A percentile compares a stretch with the other conserved stretches of the same genome.
Evolutionary conservation across 2,797 vertebrate species (phyloP).

Genomic region (Acrocephalus scirpaceus): DNA sequence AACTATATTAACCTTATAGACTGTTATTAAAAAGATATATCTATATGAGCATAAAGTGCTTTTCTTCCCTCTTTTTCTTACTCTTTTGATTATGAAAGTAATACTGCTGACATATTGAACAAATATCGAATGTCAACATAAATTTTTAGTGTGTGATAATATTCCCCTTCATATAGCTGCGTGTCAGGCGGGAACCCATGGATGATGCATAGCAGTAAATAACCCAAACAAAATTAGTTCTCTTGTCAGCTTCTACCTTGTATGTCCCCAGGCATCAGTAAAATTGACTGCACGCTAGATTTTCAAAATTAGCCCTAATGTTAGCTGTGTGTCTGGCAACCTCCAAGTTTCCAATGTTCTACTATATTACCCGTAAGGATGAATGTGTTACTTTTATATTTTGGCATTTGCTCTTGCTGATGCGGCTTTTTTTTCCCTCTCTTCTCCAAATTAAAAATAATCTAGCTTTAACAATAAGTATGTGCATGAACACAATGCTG

Average conservation of each 20-base stretch:
- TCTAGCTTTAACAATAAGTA: conserved; percentile 85
- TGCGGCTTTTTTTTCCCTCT: conserved; percentile 73
- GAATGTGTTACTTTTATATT: conserved; percentile 94
- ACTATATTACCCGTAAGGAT: conserved; percentile 91
- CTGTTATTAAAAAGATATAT: conserved; percentile 98
- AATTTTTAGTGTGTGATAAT: conserved; percentile 90
- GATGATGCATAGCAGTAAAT: conserved; percentile 99
- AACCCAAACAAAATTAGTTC: conserved; percentile 95
- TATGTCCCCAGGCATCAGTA: conserved; percentile 92
- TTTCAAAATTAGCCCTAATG: conserved; percentile 99
- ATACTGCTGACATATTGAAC: conserved; percentile 87
- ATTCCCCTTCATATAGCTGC: conserved; percentile 89
- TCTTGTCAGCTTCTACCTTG: conserved; percentile 95
- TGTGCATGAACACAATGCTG: conserved; percentile 73
- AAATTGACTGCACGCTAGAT: conserved; percentile 99
- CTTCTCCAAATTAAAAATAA: conserved; percentile 86
- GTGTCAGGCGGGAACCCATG: conserved; percentile 88
- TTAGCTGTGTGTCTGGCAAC: conserved; percentile 92
- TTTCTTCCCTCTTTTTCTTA: conserved; percentile 81
- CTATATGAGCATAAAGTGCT: conserved; percentile 87
- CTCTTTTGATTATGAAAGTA: conserved; percentile 87
- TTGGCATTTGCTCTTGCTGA: conserved; percentile 86
- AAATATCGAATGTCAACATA: conserved; percentile 88
- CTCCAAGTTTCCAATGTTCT: conserved; percentile 88
- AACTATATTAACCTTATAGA: conserved; percentile 97